Conservation (phyloP, 35 echinoderm and acorn worm genomes). For the Stichopus chloronotus region DNA sequence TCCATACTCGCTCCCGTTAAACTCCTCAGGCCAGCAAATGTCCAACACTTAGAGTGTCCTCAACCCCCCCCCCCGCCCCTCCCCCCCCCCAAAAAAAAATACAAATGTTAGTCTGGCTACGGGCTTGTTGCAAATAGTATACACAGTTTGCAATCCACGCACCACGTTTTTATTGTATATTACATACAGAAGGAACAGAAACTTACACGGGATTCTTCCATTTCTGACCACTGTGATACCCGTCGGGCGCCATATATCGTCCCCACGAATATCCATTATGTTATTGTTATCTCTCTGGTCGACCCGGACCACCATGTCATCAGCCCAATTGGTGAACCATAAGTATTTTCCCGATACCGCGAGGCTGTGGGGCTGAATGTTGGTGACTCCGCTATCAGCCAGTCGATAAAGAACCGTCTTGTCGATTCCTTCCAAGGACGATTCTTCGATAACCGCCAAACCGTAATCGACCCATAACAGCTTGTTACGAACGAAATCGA, state of each 20-base stretch:
- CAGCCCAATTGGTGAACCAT: slow-evolving; percentile 82
- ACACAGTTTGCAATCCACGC: too few relatives aligned
- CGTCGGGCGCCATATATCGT: slow-evolving; percentile 38
- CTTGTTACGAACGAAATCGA: slow-evolving; percentile 81
- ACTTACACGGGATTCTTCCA: not conserved
- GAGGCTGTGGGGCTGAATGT: slow-evolving; percentile 55
- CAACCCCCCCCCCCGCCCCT: too few relatives aligned
- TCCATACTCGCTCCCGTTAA: too few relatives aligned
- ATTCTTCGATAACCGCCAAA: slow-evolving; percentile 67
- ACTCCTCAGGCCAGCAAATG: too few relatives aligned
- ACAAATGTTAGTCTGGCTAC: too few relatives aligned
- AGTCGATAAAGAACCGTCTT: slow-evolving; percentile 54
- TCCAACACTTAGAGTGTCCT: too few relatives aligned
- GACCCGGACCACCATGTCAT: slow-evolving; percentile 68
- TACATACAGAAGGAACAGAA: not conserved
- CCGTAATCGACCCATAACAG: slow-evolving; percentile 82
- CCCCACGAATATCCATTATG: slow-evolving; percentile 63
- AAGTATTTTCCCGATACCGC: slow-evolving; percentile 65
- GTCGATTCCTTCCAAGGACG: slow-evolving; percentile 75
- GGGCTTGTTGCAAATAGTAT: too few relatives aligned
- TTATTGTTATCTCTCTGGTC: slow-evolving; percentile 47
- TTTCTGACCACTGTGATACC: slow-evolving; percentile 42
- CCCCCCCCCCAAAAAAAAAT: too few relatives aligned
- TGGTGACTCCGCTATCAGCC: slow-evolving; percentile 11
- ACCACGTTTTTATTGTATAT: too few relatives aligned